A percentile compares a stretch with the other conserved stretches of the same genome.
Conservation (phyloP, 2,797 vertebrate genomes). For the Pangasius larnaudii region DNA sequence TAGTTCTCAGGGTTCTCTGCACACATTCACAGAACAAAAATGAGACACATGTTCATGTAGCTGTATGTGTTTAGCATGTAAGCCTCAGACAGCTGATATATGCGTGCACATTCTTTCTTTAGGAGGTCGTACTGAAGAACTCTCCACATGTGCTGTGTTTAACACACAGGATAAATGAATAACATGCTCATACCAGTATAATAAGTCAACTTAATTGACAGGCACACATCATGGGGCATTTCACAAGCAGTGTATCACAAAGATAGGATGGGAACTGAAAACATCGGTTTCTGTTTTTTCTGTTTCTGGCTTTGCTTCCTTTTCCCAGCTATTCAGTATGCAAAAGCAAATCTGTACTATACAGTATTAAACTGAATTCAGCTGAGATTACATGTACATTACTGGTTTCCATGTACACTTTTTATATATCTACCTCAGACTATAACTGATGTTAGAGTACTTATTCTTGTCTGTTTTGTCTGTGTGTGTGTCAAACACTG, state of each 20-base stretch:
- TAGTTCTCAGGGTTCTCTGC: neutral
- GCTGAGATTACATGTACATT: too few relatives aligned
- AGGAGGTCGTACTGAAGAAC: neutral
- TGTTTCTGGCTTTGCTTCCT: neutral
- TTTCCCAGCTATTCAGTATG: neutral
- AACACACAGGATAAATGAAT: neutral
- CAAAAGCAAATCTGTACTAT: neutral
- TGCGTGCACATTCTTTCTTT: constrained; percentile 20
- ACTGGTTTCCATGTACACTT: neutral
- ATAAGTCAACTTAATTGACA: neutral
- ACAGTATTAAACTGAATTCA: neutral
- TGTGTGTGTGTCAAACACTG: constrained; percentile 17
- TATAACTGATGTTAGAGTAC: neutral
- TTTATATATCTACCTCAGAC: neutral
- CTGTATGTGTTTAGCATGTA: constrained; percentile 10
- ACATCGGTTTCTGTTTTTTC: neutral
- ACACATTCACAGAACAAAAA: neutral
- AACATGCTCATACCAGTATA: constrained; percentile 3
- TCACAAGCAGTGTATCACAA: neutral
- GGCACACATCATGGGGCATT: neutral
- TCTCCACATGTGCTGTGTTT: neutral
- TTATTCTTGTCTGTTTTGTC: neutral
- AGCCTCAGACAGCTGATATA: constrained; percentile 30
- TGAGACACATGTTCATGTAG: neutral
- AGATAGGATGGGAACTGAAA: neutral